phyloP scores from a whole-genome alignment of 2,113 vertebrate genomes.

The Percopsis transmontana region DNA sequence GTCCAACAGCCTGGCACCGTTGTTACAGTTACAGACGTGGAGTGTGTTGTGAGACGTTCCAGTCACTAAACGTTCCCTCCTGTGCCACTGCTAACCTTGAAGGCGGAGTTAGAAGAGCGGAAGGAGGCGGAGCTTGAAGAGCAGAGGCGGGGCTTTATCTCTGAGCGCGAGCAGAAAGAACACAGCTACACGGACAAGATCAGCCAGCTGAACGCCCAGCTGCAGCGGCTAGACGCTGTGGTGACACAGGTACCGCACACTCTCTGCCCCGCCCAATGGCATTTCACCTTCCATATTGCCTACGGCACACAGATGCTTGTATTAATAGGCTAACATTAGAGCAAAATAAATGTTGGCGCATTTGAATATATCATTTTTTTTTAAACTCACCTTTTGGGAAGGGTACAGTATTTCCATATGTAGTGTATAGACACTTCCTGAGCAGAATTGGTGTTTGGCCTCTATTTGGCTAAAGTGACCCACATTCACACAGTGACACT shows the following conservation, averaged over 20 bases:
- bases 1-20: neutral
- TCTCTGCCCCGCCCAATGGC: neutral
- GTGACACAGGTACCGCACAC: slow-evolving; percentile 71
- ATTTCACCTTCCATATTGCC: no score
- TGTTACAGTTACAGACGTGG: no score
- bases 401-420: no score
- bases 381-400: no score
- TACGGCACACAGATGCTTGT: no score
- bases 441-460: no score
- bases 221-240: slow-evolving; percentile 74
- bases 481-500: no score
- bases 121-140: slow-evolving; percentile 68
- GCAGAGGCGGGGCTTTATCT: slow-evolving; percentile 54
- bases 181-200: slow-evolving; percentile 70
- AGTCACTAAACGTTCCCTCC: slow-evolving; percentile 2
- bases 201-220: slow-evolving; percentile 74
- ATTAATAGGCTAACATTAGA: no score
- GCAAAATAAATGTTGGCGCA: no score
- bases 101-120: slow-evolving; percentile 69
- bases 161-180: slow-evolving; percentile 73
- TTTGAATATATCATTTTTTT: no score
- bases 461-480: no score
- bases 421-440: no score
- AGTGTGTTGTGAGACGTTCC: neutral
- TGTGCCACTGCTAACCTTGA: slow-evolving; percentile 29